Conservation (phyloP, 2,113 vertebrate species). For the Halcyon malimbica region DNA sequence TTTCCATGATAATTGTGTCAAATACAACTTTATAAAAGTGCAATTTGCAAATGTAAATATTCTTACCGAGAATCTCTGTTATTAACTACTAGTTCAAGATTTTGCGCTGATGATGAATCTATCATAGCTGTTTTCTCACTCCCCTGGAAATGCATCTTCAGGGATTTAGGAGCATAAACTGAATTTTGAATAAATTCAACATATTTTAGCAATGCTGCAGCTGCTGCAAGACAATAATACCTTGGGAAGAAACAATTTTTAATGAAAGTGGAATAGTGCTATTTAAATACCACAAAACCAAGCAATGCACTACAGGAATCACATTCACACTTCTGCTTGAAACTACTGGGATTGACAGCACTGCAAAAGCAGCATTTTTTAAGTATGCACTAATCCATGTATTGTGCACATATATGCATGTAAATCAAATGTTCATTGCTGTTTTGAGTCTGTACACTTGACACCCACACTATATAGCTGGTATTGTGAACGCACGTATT, state of each 20-base stretch:
- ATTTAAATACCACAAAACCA: not conserved
- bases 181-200: constrained; percentile 94
- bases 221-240: constrained; percentile 94
- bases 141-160: constrained; percentile 92
- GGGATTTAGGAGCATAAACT: constrained; percentile 91
- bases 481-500: not conserved
- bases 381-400: not conserved
- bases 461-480: not conserved
- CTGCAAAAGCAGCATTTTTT: not conserved
- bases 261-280: not conserved
- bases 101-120: constrained; percentile 89
- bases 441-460: not conserved
- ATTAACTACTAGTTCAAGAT: constrained; percentile 93
- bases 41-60: not conserved
- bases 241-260: constrained; percentile 71
- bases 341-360: not conserved
- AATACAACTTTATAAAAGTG: not conserved
- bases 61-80: constrained; percentile 89
- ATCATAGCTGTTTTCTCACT: constrained; percentile 97
- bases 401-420: not conserved
- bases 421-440: not conserved
- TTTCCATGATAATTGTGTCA: not conserved
- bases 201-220: constrained; percentile 93
- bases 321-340: not conserved
- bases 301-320: not conserved